Base-by-base conservation (phyloP, 64 coral and sea anemone species). In the Montipora sp. region DNA sequence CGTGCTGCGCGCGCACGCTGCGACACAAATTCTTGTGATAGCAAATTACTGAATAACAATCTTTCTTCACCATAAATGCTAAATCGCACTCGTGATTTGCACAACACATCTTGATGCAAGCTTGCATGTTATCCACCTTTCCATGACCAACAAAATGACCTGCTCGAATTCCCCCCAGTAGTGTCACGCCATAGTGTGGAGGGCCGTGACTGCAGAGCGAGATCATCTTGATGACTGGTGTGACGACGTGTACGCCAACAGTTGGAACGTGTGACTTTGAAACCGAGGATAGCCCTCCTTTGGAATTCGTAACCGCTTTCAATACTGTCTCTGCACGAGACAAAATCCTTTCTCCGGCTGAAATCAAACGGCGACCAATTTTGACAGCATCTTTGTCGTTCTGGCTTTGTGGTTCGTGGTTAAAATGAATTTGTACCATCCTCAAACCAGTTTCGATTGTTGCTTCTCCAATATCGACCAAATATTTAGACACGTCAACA, bases 31-130 rank as follows among this genome's bases (percentile, higher is more conserved):
- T 82, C n/a, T 87, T 55, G 27, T 93, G 84, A 86, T 80, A 93
- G 24, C 95, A 97, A 10, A 86, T 88, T 36, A 97, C 95, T 1
- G 95, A 94, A 47, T 94, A 97, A 57, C 95, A 97, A n/a, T 91
- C 66, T 1, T 87, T 69, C 80, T 82, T 88, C 7, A 94, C 95
- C 92, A 97, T 79, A 3, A 97, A 97, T 5, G 89, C 95, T 21
- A 97, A 75, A 80, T 97, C 93, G 75, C 95, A 97, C 13, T 88
- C 81, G 0, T 91, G 75, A 50, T 80, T 93, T 15, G 77, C 92
- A 53, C 95, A 97, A 50, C 95, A 97, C 75, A 75, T 93, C 47
- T 97, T 97, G 2, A 97, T 91, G 20, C 95, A 97, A 6, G 83
- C 85, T 43, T 94, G 89, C 79, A 97, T 94, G 14, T 81, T 94